These are phyloP conservation scores for Lichenostomus cassidix DNA, from an alignment of 2,113 vertebrate genomes.

Conservation along the genomic window DNA sequence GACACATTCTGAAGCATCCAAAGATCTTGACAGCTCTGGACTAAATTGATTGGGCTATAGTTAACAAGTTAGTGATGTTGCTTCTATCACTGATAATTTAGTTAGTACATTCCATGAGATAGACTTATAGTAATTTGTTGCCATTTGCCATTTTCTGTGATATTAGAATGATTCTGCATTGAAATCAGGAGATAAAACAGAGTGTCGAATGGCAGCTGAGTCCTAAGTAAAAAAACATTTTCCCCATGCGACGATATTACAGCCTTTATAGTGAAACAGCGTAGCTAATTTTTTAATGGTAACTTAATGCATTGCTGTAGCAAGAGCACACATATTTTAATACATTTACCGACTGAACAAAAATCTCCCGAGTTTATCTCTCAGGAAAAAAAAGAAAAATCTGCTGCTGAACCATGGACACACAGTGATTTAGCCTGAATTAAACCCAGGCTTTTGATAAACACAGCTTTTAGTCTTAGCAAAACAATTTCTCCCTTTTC, in stretches of 20 bases:
- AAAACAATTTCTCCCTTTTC: not conserved
- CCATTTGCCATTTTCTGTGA: not conserved
- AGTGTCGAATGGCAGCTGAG: not conserved
- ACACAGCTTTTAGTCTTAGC: not conserved
- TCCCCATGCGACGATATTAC: not conserved
- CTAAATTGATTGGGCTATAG: not conserved
- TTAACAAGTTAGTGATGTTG: not conserved
- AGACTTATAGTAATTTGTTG: not conserved
- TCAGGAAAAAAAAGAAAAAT: not conserved
- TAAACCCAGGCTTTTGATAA: not conserved
- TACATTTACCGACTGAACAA: not conserved
- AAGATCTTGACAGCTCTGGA: not conserved
- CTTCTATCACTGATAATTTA: not conserved
- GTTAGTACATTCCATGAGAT: not conserved
- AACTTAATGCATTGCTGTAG: not conserved
- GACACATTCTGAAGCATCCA: not conserved
- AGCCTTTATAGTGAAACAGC: not conserved
- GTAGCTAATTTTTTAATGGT: not conserved
- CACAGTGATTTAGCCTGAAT: not conserved
- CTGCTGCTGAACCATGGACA: not conserved
- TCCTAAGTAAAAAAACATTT: not conserved
- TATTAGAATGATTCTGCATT: not conserved
- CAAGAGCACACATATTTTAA: not conserved
- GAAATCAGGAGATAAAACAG: not conserved
- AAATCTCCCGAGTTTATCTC: not conserved